Percentiles rank a stretch among this genome's conserved stretches.
Conservation (phyloP, 2,113 vertebrate species). For the Serinus canaria region DNA sequence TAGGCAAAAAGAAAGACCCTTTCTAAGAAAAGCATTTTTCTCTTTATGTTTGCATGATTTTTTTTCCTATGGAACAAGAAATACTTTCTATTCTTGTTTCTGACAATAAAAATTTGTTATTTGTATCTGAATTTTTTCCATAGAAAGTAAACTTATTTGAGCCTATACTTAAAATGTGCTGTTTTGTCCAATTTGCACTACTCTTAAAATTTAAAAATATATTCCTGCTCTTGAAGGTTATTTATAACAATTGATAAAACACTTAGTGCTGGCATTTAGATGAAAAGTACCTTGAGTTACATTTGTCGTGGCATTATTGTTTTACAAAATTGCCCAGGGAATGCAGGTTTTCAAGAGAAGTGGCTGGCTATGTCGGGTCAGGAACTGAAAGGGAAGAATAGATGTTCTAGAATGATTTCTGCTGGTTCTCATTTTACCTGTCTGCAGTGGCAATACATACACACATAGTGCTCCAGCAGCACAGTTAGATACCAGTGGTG, state of each 20-base stretch:
- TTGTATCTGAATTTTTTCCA: neutral
- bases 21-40: neutral
- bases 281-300: neutral
- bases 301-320: neutral
- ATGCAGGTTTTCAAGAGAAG: neutral
- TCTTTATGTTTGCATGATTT: rapidly evolving
- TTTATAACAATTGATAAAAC: neutral
- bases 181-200: neutral
- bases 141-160: neutral
- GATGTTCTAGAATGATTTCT: neutral
- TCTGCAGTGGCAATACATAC: neutral
- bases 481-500: neutral
- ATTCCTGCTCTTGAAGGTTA: neutral
- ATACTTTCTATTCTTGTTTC: neutral
- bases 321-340: neutral
- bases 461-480: neutral
- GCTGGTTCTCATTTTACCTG: neutral
- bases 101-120: neutral
- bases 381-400: neutral
- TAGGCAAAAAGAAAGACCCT: neutral
- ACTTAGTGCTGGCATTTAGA: neutral
- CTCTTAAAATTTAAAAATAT: neutral
- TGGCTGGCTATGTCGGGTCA: neutral
- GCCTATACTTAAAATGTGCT: neutral
- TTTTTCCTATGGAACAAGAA: neutral